Percentiles rank a stretch among this genome's conserved stretches.
Conservation (phyloP, 2,113 vertebrate genomes). For the Daphoenositta chrysoptera region DNA sequence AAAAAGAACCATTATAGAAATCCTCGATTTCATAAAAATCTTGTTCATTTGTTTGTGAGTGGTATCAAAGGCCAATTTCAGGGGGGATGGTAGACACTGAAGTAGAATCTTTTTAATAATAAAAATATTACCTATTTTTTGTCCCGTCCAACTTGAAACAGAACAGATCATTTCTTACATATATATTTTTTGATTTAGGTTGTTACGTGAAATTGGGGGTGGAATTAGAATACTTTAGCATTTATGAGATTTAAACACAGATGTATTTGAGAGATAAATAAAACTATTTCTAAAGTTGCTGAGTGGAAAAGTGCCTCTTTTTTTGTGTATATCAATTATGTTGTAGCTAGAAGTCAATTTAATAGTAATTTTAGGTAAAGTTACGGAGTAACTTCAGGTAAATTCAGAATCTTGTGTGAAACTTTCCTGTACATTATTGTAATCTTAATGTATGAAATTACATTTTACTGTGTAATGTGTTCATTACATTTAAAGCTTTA, state of each 20-base stretch:
- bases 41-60: not conserved
- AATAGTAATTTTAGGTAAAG: conserved; percentile 50
- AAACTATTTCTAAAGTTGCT: conserved; percentile 24
- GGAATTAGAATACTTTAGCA: not conserved
- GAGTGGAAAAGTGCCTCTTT: conserved; percentile 13
- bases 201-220: not conserved
- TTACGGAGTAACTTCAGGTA: conserved; percentile 50
- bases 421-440: conserved; percentile 26
- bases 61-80: not conserved
- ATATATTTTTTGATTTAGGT: not conserved
- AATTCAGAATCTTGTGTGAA: conserved; percentile 50
- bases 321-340: conserved; percentile 46
- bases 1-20: not conserved
- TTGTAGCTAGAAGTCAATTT: conserved; percentile 47
- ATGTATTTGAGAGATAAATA: conserved; percentile 2
- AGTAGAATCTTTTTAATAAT: not conserved
- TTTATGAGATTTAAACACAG: not conserved
- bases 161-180: not conserved
- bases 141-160: not conserved
- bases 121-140: not conserved
- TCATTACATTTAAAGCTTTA: conserved; percentile 37
- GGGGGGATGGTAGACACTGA: not conserved
- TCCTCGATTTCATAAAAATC: not conserved
- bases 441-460: conserved; percentile 51
- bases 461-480: conserved; percentile 47